phyloP scores from a whole-genome alignment of 2,113 vertebrate species.

The Gymnobelideus leadbeateri region DNA sequence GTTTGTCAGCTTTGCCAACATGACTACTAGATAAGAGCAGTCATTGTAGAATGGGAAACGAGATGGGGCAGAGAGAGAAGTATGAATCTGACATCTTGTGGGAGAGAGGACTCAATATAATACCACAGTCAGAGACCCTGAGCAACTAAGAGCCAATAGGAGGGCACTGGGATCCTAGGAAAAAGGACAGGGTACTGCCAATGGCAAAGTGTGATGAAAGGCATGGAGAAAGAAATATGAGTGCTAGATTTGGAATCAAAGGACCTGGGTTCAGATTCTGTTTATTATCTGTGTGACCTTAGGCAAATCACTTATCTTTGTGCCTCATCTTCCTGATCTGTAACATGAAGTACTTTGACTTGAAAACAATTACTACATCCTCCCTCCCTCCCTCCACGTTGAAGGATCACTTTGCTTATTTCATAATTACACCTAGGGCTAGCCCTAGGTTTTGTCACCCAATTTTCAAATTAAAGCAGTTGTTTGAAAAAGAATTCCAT shows the following conservation, averaged over 20 bases:
- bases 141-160: background rate
- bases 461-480: background rate
- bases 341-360: background rate
- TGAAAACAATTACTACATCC: background rate
- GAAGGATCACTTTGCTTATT: background rate
- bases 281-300: background rate
- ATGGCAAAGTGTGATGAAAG: background rate
- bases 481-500: background rate
- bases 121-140: background rate
- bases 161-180: background rate
- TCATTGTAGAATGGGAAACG: background rate
- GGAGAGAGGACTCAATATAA: background rate
- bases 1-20: background rate
- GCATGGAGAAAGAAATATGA: background rate
- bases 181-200: background rate
- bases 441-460: background rate
- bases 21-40: background rate
- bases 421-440: background rate
- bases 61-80: background rate
- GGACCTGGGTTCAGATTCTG: background rate
- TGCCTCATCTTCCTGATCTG: background rate
- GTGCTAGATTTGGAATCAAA: background rate
- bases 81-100: background rate
- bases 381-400: background rate
- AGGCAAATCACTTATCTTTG: background rate